Conservation (phyloP, 92 coral and sea anemone genomes). For the Palythoa caribaeorum region DNA sequence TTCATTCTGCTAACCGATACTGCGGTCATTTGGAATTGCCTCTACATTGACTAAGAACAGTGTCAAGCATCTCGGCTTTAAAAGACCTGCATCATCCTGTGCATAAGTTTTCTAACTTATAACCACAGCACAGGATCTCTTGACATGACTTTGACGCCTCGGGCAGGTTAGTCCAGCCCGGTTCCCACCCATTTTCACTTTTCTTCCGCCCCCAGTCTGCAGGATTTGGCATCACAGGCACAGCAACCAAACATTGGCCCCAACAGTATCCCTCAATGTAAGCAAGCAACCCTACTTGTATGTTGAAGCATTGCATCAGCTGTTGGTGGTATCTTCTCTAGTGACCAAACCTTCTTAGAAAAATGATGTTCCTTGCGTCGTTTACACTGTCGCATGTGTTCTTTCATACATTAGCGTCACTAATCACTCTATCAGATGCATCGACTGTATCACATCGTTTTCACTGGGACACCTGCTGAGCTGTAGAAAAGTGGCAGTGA, state of each 20-base stretch:
- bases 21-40: too few species aligned
- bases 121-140: slow-evolving; percentile 36
- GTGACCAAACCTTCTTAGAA: too few species aligned
- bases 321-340: too few species aligned
- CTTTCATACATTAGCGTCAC: too few species aligned
- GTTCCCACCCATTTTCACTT: slow-evolving; percentile 24
- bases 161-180: slow-evolving; percentile 31
- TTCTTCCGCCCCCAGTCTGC: background rate
- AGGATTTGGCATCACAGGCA: slow-evolving; percentile 25
- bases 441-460: too few species aligned
- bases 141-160: slow-evolving; percentile 40
- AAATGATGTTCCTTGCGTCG: too few species aligned
- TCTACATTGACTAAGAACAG: slow-evolving; percentile 16
- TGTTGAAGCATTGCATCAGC: background rate
- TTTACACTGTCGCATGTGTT: too few species aligned
- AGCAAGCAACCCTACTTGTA: background rate
- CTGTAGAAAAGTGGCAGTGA: too few species aligned
- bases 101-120: slow-evolving; percentile 2
- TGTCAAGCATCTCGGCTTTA: slow-evolving; percentile 31
- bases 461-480: too few species aligned
- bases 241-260: slow-evolving; percentile 21
- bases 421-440: too few species aligned
- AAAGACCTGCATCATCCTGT: slow-evolving; percentile 20
- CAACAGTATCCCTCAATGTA: slow-evolving; percentile 10
- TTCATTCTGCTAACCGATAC: too few species aligned